These are phyloP conservation scores for Drosophila subsilvestris DNA, from an alignment of 2,888 invertebrate species.

Conservation along the genomic window DNA sequence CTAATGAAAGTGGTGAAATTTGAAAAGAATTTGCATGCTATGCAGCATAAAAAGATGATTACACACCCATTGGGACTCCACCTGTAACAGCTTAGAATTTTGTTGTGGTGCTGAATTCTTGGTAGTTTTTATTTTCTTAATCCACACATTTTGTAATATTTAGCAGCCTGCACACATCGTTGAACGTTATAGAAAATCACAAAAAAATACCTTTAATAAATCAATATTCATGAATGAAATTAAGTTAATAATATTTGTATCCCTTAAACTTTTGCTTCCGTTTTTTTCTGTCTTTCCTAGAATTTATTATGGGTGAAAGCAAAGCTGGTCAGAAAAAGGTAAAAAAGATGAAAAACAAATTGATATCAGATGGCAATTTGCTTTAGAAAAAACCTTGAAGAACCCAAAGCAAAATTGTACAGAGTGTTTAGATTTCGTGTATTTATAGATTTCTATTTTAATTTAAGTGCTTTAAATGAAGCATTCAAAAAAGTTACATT, in stretches of 20 bases:
- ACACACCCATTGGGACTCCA: too few relatives aligned
- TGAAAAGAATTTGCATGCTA: background rate
- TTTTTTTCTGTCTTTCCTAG: background rate
- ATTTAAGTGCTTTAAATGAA: background rate
- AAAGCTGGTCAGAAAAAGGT: background rate
- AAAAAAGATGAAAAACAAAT: background rate
- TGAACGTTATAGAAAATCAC: too few relatives aligned
- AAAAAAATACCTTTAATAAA: background rate
- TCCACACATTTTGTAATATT: too few relatives aligned
- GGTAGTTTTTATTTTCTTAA: too few relatives aligned
- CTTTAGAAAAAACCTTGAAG: too few relatives aligned
- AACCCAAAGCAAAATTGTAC: too few relatives aligned
- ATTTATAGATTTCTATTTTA: too few relatives aligned
- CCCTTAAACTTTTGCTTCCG: background rate
- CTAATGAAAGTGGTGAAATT: background rate
- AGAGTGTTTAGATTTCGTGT: background rate
- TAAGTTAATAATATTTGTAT: background rate
- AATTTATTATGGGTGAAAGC: too few relatives aligned
- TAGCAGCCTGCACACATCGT: too few relatives aligned
- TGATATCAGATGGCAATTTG: background rate
- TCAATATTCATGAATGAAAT: background rate
- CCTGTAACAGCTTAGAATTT: too few relatives aligned
- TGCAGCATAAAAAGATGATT: background rate
- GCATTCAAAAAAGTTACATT: too few relatives aligned
- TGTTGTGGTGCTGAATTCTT: too few relatives aligned